Conservation (phyloP, 2,113 vertebrate species). For the Catharus bicknelli region DNA sequence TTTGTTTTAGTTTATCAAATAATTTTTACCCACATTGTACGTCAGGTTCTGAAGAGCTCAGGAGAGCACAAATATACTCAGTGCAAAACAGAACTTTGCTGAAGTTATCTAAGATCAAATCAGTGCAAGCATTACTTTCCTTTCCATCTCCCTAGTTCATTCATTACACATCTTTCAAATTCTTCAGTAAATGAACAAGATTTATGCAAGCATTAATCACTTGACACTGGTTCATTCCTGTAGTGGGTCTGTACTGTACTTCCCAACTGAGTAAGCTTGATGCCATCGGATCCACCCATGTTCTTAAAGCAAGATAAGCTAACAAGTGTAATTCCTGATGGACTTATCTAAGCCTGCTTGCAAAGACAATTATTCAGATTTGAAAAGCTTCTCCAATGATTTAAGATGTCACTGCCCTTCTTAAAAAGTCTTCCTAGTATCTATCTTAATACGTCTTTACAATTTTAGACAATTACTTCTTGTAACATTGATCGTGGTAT, state of each 20-base stretch:
- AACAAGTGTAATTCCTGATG: neutral
- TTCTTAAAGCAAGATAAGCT: neutral
- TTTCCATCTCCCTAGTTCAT: neutral
- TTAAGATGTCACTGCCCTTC: neutral
- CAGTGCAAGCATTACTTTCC: neutral
- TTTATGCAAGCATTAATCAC: neutral
- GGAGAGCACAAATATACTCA: neutral
- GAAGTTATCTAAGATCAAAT: neutral
- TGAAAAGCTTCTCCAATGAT: neutral
- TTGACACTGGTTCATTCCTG: neutral
- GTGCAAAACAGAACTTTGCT: neutral
- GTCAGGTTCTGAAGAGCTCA: neutral
- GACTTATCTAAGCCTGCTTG: neutral
- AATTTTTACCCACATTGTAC: neutral
- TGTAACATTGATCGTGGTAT: neutral
- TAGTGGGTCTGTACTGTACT: neutral
- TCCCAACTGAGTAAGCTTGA: neutral
- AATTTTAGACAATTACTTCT: neutral
- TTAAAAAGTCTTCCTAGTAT: neutral
- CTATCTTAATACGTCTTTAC: neutral
- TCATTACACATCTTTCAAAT: neutral
- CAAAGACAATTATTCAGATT: neutral
- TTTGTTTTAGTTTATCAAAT: neutral
- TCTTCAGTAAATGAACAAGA: neutral
- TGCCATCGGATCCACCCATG: neutral